Evolutionary conservation across 1,140 invertebrate species (phyloP), one percentile per base, ranked within the genome.

Genomic region (Drosophila tsacasi): DNA sequence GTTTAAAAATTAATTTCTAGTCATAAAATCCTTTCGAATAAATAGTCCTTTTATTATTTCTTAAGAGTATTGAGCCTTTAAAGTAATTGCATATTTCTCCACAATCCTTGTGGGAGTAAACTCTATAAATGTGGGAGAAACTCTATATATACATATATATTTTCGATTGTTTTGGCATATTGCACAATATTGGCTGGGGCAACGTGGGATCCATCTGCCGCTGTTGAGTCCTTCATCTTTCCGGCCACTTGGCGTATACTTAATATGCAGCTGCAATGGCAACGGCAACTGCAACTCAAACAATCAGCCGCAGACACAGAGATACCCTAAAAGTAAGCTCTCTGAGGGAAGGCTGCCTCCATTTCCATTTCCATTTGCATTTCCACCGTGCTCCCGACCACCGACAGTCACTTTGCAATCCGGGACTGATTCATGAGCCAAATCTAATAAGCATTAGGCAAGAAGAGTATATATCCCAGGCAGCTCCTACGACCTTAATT

Each of bases 391-490:
- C 5, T 68, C 25, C 23, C 23, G 12, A 10, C n/a, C 57, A 60
- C 47, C 21, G 59, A 42, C 73, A 67, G 62, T 44, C 78, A 52
- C 76, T 69, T 78, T 66, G 81, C 64, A 83, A 61, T 81, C 62
- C 54, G 21, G 54, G 74, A 58, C 85, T 86, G 83, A 87, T 86
- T 76, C 80, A 89, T 86, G 81, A 81, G 76, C 81, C 77, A 84
- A 90, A 87, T 89, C 84, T 87, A 87, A 87, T 87, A 87, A 87
- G 84, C 84, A 87, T 87, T 87, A 87, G 81, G 77, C 84, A 65
- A 42, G 42, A 62, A 32, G 54, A 77, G 67, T 50, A 60, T 44
- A 66, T 69, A 37, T 60, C 12, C 46, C 23, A 32, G 57, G 13
- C 15, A 39, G 8, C 39, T 25, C 17, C 37, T 37, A 21, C 17